A percentile compares a stretch with the other conserved stretches of the same genome.
Evolutionary conservation across 2,113 vertebrate species (phyloP).

Genomic region (Corvus hawaiiensis): DNA sequence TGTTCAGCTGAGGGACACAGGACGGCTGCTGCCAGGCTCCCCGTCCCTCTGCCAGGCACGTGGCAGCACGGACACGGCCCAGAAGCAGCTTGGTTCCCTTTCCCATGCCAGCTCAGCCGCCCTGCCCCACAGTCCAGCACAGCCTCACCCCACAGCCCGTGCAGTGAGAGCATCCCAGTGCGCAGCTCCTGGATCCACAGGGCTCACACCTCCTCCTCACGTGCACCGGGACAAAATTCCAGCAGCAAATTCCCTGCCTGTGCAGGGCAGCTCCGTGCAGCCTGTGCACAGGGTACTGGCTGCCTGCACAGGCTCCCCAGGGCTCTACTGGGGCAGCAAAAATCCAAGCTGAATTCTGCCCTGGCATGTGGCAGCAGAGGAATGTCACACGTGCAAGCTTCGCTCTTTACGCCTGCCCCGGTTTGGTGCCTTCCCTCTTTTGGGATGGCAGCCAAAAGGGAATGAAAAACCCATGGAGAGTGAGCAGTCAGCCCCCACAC

Average conservation of each 20-base stretch:
- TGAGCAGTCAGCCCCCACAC: rapidly evolving
- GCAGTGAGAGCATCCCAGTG: rapidly evolving
- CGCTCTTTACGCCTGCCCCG: rapidly evolving
- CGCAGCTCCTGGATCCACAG: not conserved
- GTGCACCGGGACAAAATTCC: rapidly evolving
- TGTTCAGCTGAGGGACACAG: not conserved
- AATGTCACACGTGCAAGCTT: rapidly evolving
- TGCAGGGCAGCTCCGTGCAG: rapidly evolving
- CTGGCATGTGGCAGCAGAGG: rapidly evolving
- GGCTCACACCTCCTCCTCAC: not conserved
- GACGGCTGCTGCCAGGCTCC: not conserved
- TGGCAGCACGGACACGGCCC: not conserved
- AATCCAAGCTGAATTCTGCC: not conserved
- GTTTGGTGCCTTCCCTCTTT: not conserved
- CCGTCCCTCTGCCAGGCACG: constrained; percentile 12
- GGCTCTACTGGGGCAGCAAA: not conserved
- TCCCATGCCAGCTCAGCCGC: rapidly evolving
- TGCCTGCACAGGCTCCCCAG: not conserved
- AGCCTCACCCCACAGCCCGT: rapidly evolving
- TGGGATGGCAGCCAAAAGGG: not conserved
- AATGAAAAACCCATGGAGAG: rapidly evolving
- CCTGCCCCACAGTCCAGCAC: not conserved
- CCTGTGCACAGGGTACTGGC: rapidly evolving
- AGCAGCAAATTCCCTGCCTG: not conserved
- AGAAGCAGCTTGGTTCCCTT: not conserved